Evolutionary conservation across 2,888 invertebrate genomes (phyloP).

Genomic region (Osmoderma eremita): DNA sequence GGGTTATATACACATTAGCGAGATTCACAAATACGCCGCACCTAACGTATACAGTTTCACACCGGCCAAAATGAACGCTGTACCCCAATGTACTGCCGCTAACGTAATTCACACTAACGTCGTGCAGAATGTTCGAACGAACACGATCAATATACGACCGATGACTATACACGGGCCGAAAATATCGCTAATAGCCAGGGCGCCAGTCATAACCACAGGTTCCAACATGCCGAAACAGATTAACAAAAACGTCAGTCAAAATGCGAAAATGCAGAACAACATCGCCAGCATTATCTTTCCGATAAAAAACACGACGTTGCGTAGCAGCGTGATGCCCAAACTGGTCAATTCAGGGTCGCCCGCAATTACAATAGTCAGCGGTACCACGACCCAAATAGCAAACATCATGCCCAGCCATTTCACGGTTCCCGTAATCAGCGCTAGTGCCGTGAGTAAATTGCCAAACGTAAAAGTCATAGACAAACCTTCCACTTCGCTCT

Average conservation of each 20-base stretch:
- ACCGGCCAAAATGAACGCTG: conserved; percentile 48
- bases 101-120: conserved; percentile 33
- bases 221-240: conserved; percentile 40
- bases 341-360: conserved; percentile 57
- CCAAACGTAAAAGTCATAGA: conserved; percentile 64
- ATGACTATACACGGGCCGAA: conserved; percentile 38
- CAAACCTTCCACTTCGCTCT: conserved; percentile 62
- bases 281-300: conserved; percentile 58
- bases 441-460: conserved; percentile 62
- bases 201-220: conserved; percentile 42
- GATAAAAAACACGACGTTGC: conserved; percentile 51
- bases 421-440: conserved; percentile 62
- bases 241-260: conserved; percentile 31
- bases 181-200: conserved; percentile 48
- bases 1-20: conserved; percentile 59
- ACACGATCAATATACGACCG: conserved; percentile 44
- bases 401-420: conserved; percentile 60
- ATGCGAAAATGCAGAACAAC: conserved; percentile 44
- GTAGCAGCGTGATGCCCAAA: conserved; percentile 58
- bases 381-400: conserved; percentile 60
- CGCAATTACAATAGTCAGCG: conserved; percentile 61
- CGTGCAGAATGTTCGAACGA: conserved; percentile 41
- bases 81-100: conserved; percentile 11
- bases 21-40: conserved; percentile 60
- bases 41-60: conserved; percentile 53